These are phyloP conservation scores for Arrhopalites spinosus DNA, from an alignment of 2,888 invertebrate species.

Conservation along the genomic window DNA sequence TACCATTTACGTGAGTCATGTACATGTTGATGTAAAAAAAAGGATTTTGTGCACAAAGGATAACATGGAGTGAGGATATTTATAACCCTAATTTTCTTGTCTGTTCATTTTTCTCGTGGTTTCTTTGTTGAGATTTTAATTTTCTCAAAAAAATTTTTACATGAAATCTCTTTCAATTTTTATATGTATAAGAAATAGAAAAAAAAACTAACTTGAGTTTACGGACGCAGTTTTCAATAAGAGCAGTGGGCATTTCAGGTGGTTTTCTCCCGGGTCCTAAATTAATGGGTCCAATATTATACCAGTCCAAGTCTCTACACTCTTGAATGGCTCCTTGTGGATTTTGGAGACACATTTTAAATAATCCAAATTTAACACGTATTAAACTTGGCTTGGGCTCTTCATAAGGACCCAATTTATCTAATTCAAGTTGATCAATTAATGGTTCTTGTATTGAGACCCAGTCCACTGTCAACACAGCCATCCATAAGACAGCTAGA, in stretches of 20 bases:
- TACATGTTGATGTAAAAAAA: too few species aligned
- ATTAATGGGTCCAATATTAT: slow-evolving; percentile 48
- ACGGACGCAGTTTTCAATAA: slow-evolving; percentile 52
- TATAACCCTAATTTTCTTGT: too few species aligned
- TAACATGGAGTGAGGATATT: too few species aligned
- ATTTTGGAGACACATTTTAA: slow-evolving; percentile 51
- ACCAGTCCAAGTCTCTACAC: slow-evolving; percentile 53
- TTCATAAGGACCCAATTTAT: slow-evolving; percentile 53
- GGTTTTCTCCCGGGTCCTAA: slow-evolving; percentile 34
- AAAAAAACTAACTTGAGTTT: slow-evolving; percentile 47
- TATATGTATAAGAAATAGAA: too few species aligned
- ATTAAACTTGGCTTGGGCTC: slow-evolving; percentile 52
- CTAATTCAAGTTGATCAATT: slow-evolving; percentile 49
- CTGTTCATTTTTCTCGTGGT: too few species aligned
- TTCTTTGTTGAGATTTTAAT: too few species aligned
- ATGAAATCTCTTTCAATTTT: too few species aligned
- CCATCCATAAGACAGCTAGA: slow-evolving; percentile 49
- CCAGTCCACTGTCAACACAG: slow-evolving; percentile 53
- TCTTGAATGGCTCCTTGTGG: slow-evolving; percentile 15
- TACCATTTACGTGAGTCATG: too few species aligned
- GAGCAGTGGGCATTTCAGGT: slow-evolving; percentile 48
- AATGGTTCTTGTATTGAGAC: slow-evolving; percentile 52
- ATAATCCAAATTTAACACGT: slow-evolving; percentile 51
- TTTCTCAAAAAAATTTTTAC: too few species aligned
- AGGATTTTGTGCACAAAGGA: too few species aligned